Evolutionary conservation across 2,113 vertebrate species (phyloP).

Genomic region (Colaptes auratus): DNA sequence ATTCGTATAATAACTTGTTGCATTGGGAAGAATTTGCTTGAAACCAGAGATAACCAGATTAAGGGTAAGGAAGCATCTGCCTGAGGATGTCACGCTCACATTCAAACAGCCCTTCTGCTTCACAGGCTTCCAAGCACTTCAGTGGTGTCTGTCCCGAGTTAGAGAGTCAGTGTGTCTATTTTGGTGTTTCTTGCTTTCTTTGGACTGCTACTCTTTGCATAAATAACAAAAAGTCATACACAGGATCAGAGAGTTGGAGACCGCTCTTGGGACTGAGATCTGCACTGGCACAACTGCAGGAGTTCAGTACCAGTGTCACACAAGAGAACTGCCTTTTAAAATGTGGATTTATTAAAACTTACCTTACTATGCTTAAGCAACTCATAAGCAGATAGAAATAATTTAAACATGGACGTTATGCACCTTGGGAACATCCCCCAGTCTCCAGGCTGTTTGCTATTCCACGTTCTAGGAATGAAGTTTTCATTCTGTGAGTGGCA

Average conservation of each 20-base stretch:
- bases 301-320: neutral
- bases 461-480: neutral
- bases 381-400: neutral
- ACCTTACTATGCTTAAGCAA: neutral
- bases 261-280: neutral
- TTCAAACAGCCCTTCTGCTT: fast-evolving
- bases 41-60: conserved; percentile 16
- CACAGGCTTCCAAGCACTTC: fast-evolving
- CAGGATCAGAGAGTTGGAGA: neutral
- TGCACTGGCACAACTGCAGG: neutral
- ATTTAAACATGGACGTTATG: neutral
- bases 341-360: neutral
- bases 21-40: neutral
- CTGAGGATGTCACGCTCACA: neutral
- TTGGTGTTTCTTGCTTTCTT: neutral
- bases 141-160: fast-evolving
- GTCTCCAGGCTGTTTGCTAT: neutral
- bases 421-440: neutral
- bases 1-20: neutral
- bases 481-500: neutral
- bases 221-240: fast-evolving
- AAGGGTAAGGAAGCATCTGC: neutral
- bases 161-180: neutral
- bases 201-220: neutral
- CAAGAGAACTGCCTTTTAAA: neutral